Evolutionary conservation across 2,888 invertebrate genomes (phyloP), one percentile per base, ranked within the genome.

Genomic region (Ferdinandea cuprea): DNA sequence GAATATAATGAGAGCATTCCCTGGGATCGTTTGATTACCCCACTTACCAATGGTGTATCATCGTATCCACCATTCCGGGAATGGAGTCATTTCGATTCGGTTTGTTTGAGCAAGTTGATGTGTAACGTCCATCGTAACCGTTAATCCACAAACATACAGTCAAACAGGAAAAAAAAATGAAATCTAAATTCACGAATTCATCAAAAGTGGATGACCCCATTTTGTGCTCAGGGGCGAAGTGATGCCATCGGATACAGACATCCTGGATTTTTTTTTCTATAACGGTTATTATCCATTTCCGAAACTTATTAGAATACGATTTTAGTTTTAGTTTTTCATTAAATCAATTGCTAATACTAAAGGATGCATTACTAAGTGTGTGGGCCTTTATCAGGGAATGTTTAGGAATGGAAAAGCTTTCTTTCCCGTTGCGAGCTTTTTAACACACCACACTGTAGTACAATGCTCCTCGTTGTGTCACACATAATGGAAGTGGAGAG

Each of bases 11-110:
- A 78, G 83, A 69, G 72, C 83, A 83, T 83, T 73, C 83, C 78
- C 83, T 83, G 72, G 72, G 68, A 83, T 68, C 83, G 83, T 73
- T 77, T 81, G 81, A 81, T 81, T 81, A 81, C 77, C 77, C 81
- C 77, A 81, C 65, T 81, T 77, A 72, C 71, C 59, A 71, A 13
- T 73, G 46, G 54, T 44, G 19, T 56, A 42, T 56, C 46, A 15
- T n/a, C 30, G 19, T 56, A 42, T 56, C 46, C 25, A 9, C 30
- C 52, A 32, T 59, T 15, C 15, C 28, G 21, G 42, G 65, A 32
- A 32, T 19, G 56, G 21, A 58, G 3, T 74, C 35, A 65, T 65
- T 81, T 76, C 42, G 65, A 71, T 35, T 59, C n/a, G 32, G 77
- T 52, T 65, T 81, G 50, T 65, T 81, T 71, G 63, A 65, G 52